These are phyloP conservation scores for Leuciscus waleckii DNA, from an alignment of 2,797 vertebrate species.

Conservation along the genomic window DNA sequence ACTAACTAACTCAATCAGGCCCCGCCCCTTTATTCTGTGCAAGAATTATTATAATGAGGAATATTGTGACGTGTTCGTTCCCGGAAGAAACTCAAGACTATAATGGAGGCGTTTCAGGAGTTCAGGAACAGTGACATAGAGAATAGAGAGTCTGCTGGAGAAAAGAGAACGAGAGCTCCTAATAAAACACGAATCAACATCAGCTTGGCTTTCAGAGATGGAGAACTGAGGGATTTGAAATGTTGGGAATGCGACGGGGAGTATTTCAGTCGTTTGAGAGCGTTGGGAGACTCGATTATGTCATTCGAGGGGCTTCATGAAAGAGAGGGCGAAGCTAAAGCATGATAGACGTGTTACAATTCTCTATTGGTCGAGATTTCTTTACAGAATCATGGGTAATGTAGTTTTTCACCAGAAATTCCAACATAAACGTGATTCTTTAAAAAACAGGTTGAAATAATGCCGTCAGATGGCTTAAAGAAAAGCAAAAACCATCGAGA, in stretches of 20 bases:
- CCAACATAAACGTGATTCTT: not conserved
- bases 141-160: too few species aligned
- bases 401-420: not conserved
- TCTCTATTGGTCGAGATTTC: not conserved
- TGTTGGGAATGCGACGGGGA: accelerated
- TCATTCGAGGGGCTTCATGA: not conserved
- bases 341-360: not conserved
- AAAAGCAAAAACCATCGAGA: not conserved
- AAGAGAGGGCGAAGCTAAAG: not conserved
- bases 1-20: too few species aligned
- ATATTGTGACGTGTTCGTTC: too few species aligned
- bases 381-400: constrained; percentile 1
- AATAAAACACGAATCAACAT: too few species aligned
- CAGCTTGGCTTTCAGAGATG: too few species aligned
- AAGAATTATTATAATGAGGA: too few species aligned
- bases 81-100: too few species aligned
- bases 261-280: not conserved
- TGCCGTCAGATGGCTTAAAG: not conserved
- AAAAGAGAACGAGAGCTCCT: too few species aligned
- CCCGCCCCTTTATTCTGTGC: too few species aligned
- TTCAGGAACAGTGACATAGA: too few species aligned
- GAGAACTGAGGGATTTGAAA: not conserved
- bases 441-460: not conserved
- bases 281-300: not conserved
- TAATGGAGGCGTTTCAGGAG: too few species aligned